Evolutionary conservation across 2,797 vertebrate species (phyloP).

Genomic region (Heterohyrax brucei): DNA sequence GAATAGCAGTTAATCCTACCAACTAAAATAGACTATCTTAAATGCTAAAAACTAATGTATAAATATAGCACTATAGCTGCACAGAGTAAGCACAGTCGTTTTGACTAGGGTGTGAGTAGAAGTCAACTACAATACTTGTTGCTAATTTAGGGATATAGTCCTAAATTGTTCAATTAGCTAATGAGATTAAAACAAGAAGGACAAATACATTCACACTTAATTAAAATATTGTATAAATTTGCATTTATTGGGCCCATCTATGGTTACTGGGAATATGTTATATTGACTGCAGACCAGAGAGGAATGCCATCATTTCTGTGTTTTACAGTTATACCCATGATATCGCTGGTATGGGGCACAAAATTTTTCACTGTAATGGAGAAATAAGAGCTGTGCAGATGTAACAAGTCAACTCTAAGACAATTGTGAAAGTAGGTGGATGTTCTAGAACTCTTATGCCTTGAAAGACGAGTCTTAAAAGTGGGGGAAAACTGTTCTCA

Average conservation of each 20-base stretch:
- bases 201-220: background rate
- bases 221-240: slow-evolving; percentile 85
- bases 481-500: slow-evolving; percentile 25
- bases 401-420: slow-evolving; percentile 67
- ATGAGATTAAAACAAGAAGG: background rate
- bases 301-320: slow-evolving; percentile 41
- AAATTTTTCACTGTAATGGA: slow-evolving; percentile 58
- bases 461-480: slow-evolving; percentile 66
- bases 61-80: background rate
- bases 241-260: slow-evolving; percentile 84
- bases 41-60: background rate
- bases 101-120: background rate
- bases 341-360: slow-evolving; percentile 48
- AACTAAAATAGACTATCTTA: slow-evolving; percentile 18
- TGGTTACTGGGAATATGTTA: background rate
- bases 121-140: slow-evolving; percentile 39
- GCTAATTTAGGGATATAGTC: slow-evolving; percentile 61
- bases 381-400: slow-evolving; percentile 55
- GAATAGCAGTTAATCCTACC: background rate
- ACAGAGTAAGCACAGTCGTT: slow-evolving; percentile 49
- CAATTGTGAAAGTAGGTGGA: slow-evolving; percentile 4
- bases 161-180: background rate
- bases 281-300: slow-evolving; percentile 42
- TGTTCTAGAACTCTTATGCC: slow-evolving; percentile 64
- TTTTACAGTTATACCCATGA: slow-evolving; percentile 64